Base-by-base conservation (phyloP, 2,888 invertebrate species). In the Sarcophaga rosellei region DNA sequence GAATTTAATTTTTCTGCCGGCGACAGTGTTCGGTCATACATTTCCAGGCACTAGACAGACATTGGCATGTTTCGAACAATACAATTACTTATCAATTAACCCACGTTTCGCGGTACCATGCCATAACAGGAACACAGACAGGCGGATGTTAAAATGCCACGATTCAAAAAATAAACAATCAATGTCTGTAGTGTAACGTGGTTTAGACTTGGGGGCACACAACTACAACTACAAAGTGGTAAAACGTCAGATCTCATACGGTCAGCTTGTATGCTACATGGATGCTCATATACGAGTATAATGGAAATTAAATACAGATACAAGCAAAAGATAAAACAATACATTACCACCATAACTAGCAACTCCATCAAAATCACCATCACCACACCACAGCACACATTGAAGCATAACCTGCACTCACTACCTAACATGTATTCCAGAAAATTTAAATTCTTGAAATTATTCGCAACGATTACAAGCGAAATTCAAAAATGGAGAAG, bases 391-490 rank as follows among this genome's bases (percentile, higher is more conserved):
- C n/a, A n/a, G n/a, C n/a, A 53, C 62, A 53, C 15, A 23, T 35
- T 35, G 35, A 10, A 35, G 8, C 8, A 35, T 35, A 35, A 8
- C 35, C 35, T 10, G 35, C 10, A 35, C 35, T 35, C 35, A 35
- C 35, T 35, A 35, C 35, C 35, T 35, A 35, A 8, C 10, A 10
- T 35, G 23, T 79, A 72, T 69, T 75, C 74, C 15, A 35, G 53
- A 25, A 68, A 75, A 69, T 62, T 75, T 81, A 44, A 81, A 75
- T 75, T 81, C 69, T 70, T 75, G 69, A 81, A 81, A 63, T 75
- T 81, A 75, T 75, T 81, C 81, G 17, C 53, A 81, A 57, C 75
- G 74, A 81, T 81, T 75, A 68, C 53, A 69, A 53, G 35, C 35
- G 35, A 35, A 35, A 35, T 35, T 35, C 35, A 35, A 35, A 8